Evolutionary conservation across 2,797 vertebrate genomes (phyloP), one percentile per base, ranked within the genome.

Genomic region (Microctenopoma lineatum): DNA sequence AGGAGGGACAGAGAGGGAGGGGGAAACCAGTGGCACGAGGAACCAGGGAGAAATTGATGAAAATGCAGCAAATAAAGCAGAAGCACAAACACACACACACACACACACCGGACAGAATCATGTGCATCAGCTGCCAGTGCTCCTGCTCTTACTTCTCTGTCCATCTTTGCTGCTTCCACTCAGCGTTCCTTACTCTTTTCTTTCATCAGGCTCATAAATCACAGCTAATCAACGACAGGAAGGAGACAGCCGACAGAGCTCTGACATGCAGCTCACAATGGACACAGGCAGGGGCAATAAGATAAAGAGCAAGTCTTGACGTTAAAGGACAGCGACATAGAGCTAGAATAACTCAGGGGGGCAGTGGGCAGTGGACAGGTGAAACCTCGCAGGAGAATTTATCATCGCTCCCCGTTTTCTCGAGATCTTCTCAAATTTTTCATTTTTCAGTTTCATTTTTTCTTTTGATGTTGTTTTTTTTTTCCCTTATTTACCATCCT

Each of bases 31-130:
- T 10, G 48, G 59, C 56, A 29, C 58, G 70, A 70, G 46, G 51
- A 69, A 78, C 41, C 21, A 15, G 73, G 71, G 83, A 80, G 87
- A 88, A 89, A 87, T 84, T 61, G 79, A 85, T 83, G 84, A 81
- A 84, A 91, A 80, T 73, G 76, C 69, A 74, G 79, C 72, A 84
- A 77, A 81, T 70, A 84, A 84, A 80, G 51, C 59, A 55, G 68
- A 63, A 45, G 36, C 9, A 54, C 15, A 18, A 42, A 44, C 13
- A 18, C 21, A 51, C 27, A 36, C 29, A 54, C 45, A 1, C 63
- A 27, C 84, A 53, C 66, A 60, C 50, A 70, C 66, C 59, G 70
- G 60, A 87, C 71, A 62, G 25, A 13, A 14, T 79, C 42, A 1
- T 61, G 60, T 73, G 54, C 59, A 44, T 75, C 65, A 73, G 51